These are phyloP conservation scores for Amyelois transitella DNA, from an alignment of 1,140 invertebrate genomes.

Conservation along the genomic window DNA sequence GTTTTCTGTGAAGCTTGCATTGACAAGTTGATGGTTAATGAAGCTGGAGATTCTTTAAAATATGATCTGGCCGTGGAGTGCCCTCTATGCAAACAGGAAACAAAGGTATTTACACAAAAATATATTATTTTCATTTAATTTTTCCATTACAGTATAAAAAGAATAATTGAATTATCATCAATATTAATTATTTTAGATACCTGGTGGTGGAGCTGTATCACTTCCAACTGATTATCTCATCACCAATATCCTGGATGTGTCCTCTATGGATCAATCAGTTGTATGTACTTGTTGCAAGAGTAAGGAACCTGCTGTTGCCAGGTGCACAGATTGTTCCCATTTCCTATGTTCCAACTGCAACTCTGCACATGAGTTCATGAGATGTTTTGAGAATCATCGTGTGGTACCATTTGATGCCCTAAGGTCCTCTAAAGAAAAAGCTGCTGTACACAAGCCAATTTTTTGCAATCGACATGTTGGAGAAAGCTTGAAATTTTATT, in stretches of 20 bases:
- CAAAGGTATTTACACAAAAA: conserved; percentile 75
- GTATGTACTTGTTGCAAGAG: conserved; percentile 92
- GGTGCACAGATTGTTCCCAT: conserved; percentile 94
- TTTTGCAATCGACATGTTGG: conserved; percentile 84
- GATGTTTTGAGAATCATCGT: conserved; percentile 94
- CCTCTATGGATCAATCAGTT: conserved; percentile 84
- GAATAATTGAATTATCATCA: not conserved
- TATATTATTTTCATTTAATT: not conserved
- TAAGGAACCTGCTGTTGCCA: conserved; percentile 91
- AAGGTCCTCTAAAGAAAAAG: conserved; percentile 82
- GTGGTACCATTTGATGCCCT: conserved; percentile 92
- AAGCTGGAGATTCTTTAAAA: conserved; percentile 78
- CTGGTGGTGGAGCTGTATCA: conserved; percentile 81
- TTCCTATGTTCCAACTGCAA: conserved; percentile 95
- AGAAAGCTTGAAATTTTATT: conserved; percentile 88
- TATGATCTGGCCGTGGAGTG: conserved; percentile 78
- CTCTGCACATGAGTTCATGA: conserved; percentile 94
- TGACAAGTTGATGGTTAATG: conserved; percentile 84
- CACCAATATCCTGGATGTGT: conserved; percentile 89
- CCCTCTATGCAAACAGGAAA: conserved; percentile 89
- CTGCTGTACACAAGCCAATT: conserved; percentile 88
- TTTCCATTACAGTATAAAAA: not conserved
- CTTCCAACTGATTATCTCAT: conserved; percentile 89
- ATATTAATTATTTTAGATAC: conserved; percentile 66
- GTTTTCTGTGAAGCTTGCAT: conserved; percentile 94